A percentile compares a stretch with the other conserved stretches of the same genome.
These are phyloP conservation scores for Ptilonorhynchus violaceus DNA, from an alignment of 2,113 vertebrate genomes.

Conservation along the genomic window DNA sequence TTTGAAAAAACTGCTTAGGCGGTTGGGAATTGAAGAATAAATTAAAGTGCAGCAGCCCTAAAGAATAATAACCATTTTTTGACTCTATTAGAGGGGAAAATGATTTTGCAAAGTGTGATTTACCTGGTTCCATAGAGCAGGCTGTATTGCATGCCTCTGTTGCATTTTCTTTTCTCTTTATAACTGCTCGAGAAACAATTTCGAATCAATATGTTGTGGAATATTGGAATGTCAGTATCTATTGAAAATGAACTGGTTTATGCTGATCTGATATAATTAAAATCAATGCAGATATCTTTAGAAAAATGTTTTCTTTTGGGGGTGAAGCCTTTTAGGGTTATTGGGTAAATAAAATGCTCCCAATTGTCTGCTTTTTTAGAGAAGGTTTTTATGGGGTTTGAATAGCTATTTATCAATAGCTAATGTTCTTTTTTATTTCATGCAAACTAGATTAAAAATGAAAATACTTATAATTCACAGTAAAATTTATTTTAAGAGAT, in stretches of 20 bases:
- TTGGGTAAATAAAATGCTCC: background rate
- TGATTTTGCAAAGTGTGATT: slow-evolving; percentile 39
- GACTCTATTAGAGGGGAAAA: slow-evolving; percentile 49
- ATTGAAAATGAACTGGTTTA: background rate
- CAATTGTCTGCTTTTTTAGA: background rate
- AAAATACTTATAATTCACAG: background rate
- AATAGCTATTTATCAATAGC: background rate
- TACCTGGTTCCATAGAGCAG: background rate
- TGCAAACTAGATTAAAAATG: background rate
- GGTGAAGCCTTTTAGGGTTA: background rate
- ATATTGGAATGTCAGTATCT: slow-evolving; percentile 25
- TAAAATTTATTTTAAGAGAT: background rate
- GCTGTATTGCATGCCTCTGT: background rate
- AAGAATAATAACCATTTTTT: slow-evolving; percentile 49
- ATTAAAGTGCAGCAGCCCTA: slow-evolving; percentile 23
- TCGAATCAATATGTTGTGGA: slow-evolving; percentile 1
- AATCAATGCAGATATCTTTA: slow-evolving; percentile 20
- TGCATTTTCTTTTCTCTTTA: slow-evolving; percentile 22
- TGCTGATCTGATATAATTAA: slow-evolving; percentile 38
- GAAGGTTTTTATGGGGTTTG: background rate
- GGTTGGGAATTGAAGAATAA: slow-evolving; percentile 35
- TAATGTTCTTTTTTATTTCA: background rate
- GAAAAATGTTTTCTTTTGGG: background rate
- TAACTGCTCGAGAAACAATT: background rate
- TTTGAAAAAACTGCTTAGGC: slow-evolving; percentile 14